Base-by-base conservation (phyloP, 2,888 invertebrate genomes). In the Drosophila flavopinicola region DNA sequence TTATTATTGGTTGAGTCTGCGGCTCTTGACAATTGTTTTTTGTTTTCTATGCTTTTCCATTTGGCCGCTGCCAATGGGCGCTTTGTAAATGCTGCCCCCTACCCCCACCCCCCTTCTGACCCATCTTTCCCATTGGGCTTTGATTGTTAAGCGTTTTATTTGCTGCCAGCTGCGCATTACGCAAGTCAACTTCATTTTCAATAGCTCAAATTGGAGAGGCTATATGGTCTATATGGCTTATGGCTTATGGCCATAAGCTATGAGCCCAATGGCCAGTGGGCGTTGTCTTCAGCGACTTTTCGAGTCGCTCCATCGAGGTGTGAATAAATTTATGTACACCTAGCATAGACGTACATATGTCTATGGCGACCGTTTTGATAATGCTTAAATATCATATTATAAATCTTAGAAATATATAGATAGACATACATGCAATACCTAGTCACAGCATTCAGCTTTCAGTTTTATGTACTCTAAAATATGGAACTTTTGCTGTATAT, bases 161-260 rank as follows among this genome's bases (percentile, higher is more conserved):
- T 51, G 63, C 58, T 64, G 75, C 54, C 82, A 66, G 87, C 84
- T 83, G 86, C 67, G 86, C 79, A 83, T 78, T 78, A 86, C 79
- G 79, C 79, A 87, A 87, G 75, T 53, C 73, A 80, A 80, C 87
- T 85, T 87, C 85, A 79, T 85, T 85, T 79, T 83, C 72, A 59
- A 74, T 58, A 24, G 61, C 75, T 74, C 53, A 38, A 71, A 68
- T 57, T 71, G 59, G 49, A 70, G 66, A 58, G 54, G 52, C 54
- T 75, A 65, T 71, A 66, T 52, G 49, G 39, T 57, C 51, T 17
- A 41, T 53, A 76, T 59, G n/a, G n/a, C n/a, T n/a, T n/a, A n/a
- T n/a, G n/a, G n/a, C n/a, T n/a, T n/a, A n/a, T n/a, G 61, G 33
- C 48, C 57, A 75, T 56, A 70, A 56, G 75, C 77, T 44, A 79